Evolutionary conservation across 2,113 vertebrate genomes (phyloP), one percentile per base, ranked within the genome.

Genomic region (Colius striatus): DNA sequence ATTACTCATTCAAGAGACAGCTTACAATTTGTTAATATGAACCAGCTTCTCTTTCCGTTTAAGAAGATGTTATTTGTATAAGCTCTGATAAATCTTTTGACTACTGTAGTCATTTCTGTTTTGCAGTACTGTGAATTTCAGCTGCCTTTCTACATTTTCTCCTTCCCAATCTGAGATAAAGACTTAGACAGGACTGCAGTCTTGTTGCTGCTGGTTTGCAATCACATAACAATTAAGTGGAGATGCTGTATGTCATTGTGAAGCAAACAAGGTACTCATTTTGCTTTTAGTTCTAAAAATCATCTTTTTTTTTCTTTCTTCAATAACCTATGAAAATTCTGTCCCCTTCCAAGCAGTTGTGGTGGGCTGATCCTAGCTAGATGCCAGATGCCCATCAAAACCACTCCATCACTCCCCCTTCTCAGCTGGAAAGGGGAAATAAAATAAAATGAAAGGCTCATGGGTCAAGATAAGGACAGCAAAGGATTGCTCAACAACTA

Each of bases 181-280:
- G n/a, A n/a, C n/a, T 36, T 51, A 7, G 4, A 25, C 5, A 14
- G 18, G 29, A 61, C 18, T 34, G 27, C 11, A 80, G 41, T 10
- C 21, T 27, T 70, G 2, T 6, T 84, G 38, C 47, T 6, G 2
- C n/a, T n/a, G n/a, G 10, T 32, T 83, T 83, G 25, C 6, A 43
- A 43, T 47, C 2, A 0, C 25, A 58, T 17, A 54, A n/a, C 11
- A 71, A 32, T 30, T 47, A 55, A 63, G 29, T 8, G 9, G 22
- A 53, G 32, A 63, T 3, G 14, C 8, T 29, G n/a, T n/a, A 48
- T 4, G 5, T 10, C 1, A 0, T 2, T 50, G 12, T 41, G 73
- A 83, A 81, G 23, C 38, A 62, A 76, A 10, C 8, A 67, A 65
- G 51, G 79, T 5, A 41, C 1, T 30, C 4, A 36, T 11, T 72